Percentiles rank a stretch among this genome's conserved stretches.
These are phyloP conservation scores for Psettodes erumei DNA, from an alignment of 2,113 vertebrate species.

Conservation along the genomic window DNA sequence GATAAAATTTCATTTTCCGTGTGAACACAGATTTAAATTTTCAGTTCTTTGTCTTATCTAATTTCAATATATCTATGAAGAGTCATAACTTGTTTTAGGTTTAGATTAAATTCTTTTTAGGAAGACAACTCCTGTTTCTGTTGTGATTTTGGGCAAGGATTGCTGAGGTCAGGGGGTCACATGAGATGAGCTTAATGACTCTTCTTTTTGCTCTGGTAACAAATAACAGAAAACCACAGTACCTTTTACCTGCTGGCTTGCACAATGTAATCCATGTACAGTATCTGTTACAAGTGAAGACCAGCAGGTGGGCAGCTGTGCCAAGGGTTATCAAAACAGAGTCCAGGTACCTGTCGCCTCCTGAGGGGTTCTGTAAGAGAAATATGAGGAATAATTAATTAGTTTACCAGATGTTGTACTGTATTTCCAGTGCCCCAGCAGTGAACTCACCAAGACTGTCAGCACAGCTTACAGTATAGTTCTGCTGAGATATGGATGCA, in stretches of 20 bases:
- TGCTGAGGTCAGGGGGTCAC: constrained; percentile 13
- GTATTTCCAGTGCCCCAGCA: not conserved
- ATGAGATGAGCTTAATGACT: too few species aligned
- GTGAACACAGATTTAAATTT: not conserved
- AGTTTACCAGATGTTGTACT: not conserved
- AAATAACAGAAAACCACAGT: constrained; percentile 60
- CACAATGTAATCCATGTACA: constrained; percentile 35
- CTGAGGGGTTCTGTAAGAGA: too few species aligned
- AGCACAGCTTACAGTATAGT: constrained; percentile 1
- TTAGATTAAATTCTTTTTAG: not conserved
- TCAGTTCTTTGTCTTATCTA: not conserved
- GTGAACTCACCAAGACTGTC: constrained; percentile 1
- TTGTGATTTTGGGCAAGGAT: not conserved
- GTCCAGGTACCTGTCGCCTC: not conserved
- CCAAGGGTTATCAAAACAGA: constrained; percentile 2
- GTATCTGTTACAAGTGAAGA: not conserved
- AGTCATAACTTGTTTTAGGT: not conserved
- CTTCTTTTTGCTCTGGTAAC: not conserved
- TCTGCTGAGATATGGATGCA: not conserved
- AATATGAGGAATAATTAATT: not conserved
- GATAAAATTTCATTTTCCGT: too few species aligned
- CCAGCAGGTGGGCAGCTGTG: constrained; percentile 13
- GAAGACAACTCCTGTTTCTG: constrained; percentile 61
- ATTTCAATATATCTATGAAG: not conserved
- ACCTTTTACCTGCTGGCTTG: constrained; percentile 31